phyloP scores from a whole-genome alignment of 2,888 invertebrate genomes.

The Scaptomyza parva region DNA sequence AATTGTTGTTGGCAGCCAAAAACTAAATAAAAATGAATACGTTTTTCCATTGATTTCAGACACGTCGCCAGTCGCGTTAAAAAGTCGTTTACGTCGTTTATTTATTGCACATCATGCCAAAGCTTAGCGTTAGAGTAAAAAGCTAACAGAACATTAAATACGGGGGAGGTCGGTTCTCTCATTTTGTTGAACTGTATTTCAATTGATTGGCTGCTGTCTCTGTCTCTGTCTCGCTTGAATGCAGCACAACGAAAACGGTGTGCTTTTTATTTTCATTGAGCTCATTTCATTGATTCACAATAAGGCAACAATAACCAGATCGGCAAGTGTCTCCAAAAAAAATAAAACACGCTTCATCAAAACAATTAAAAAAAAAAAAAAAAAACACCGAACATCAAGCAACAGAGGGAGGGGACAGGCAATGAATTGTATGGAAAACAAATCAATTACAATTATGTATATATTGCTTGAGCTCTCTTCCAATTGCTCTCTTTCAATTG shows the following conservation, averaged over 20 bases:
- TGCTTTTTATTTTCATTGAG: conserved; percentile 49
- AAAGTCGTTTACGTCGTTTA: conserved; percentile 35
- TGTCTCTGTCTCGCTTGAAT: conserved; percentile 10
- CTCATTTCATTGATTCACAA: conserved; percentile 63
- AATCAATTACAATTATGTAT: conserved; percentile 69
- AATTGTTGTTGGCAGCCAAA: conserved; percentile 32
- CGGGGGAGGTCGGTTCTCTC: conserved; percentile 2
- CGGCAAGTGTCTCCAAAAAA: conserved; percentile 51
- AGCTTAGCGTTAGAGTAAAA: conserved; percentile 7
- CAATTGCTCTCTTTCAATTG: not conserved
- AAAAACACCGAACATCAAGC: conserved; percentile 16
- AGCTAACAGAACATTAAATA: not conserved
- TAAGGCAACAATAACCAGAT: conserved; percentile 40
- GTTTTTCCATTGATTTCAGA: conserved; percentile 68
- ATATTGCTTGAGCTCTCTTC: conserved; percentile 8
- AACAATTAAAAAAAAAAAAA: conserved; percentile 9
- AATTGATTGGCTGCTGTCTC: conserved; percentile 20
- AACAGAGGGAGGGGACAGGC: conserved; percentile 22
- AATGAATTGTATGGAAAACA: conserved; percentile 76
- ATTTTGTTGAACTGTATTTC: conserved; percentile 16
- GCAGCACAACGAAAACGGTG: not conserved
- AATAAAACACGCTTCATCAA: conserved; percentile 24
- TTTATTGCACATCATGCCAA: conserved; percentile 24
- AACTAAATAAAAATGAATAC: conserved; percentile 25
- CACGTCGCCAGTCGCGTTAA: conserved; percentile 66